These are phyloP conservation scores for Fulica atra DNA, from an alignment of 2,113 vertebrate genomes.

Conservation along the genomic window DNA sequence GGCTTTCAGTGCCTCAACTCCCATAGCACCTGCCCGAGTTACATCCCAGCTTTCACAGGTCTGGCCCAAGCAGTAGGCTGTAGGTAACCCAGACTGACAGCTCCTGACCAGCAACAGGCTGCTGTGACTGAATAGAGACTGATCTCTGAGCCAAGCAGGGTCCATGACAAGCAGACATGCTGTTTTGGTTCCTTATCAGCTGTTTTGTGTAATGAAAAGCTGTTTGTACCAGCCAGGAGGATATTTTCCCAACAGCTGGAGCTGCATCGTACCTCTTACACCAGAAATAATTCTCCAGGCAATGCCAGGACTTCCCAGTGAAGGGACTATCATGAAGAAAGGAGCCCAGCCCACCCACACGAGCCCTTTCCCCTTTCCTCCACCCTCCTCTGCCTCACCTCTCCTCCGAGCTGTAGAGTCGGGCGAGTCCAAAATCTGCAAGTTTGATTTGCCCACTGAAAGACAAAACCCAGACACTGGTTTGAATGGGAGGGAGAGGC, in stretches of 20 bases:
- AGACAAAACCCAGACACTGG: constrained; percentile 3
- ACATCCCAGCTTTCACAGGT: fast-evolving
- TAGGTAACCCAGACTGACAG: neutral
- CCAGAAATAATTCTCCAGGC: neutral
- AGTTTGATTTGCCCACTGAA: constrained; percentile 95
- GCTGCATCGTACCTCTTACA: neutral
- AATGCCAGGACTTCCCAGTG: neutral
- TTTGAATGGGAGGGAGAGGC: neutral
- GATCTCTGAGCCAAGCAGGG: neutral
- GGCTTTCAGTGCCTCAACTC: neutral
- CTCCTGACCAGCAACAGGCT: neutral
- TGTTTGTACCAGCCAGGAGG: neutral
- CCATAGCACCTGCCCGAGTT: neutral
- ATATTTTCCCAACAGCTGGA: neutral
- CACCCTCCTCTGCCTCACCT: constrained; percentile 77
- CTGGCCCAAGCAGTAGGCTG: neutral
- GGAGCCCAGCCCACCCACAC: neutral
- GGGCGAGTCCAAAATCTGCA: constrained; percentile 95
- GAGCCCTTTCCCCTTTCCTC: neutral
- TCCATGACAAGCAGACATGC: neutral
- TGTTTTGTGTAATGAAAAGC: neutral
- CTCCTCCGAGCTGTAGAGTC: constrained; percentile 97
- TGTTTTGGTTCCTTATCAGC: neutral
- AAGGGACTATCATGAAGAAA: neutral
- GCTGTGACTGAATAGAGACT: neutral